Evolutionary conservation across 2,888 invertebrate species (phyloP).

Genomic region (Megalurothrips usitatus): DNA sequence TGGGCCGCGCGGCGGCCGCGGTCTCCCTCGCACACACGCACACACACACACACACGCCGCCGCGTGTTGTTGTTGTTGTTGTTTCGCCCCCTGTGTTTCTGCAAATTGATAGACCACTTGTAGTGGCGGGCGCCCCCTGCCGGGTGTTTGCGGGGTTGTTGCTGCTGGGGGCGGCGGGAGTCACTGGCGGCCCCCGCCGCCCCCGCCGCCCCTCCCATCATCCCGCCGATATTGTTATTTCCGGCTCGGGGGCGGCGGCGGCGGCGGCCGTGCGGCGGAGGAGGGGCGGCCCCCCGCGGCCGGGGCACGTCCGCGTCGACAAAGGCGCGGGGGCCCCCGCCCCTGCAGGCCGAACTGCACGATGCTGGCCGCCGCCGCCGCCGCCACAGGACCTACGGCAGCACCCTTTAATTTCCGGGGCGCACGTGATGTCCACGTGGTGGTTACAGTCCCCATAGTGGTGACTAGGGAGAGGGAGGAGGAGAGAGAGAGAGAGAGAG

Average conservation of each 20-base stretch:
- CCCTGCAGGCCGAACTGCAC: background rate
- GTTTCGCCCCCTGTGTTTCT: background rate
- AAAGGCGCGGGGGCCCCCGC: background rate
- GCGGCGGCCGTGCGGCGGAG: background rate
- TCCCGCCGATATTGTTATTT: background rate
- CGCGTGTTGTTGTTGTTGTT: too few relatives aligned
- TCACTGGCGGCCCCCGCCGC: background rate
- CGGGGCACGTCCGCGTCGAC: background rate
- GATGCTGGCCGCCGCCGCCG: background rate
- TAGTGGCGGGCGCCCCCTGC: background rate
- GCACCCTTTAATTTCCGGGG: background rate
- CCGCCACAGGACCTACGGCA: background rate
- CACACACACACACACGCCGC: too few relatives aligned
- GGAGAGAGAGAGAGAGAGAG: background rate
- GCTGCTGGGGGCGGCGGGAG: background rate
- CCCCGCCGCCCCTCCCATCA: background rate
- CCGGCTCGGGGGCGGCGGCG: background rate
- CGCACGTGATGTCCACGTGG: too few relatives aligned
- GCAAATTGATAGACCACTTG: constrained; percentile 11
- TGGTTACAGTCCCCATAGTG: too few relatives aligned
- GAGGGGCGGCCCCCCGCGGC: background rate
- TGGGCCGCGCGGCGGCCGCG: too few relatives aligned
- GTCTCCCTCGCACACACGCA: too few relatives aligned
- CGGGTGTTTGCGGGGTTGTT: background rate
- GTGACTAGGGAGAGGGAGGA: background rate